These are phyloP conservation scores for Plotosus lineatus DNA, from an alignment of 2,113 vertebrate species.

Conservation along the genomic window DNA sequence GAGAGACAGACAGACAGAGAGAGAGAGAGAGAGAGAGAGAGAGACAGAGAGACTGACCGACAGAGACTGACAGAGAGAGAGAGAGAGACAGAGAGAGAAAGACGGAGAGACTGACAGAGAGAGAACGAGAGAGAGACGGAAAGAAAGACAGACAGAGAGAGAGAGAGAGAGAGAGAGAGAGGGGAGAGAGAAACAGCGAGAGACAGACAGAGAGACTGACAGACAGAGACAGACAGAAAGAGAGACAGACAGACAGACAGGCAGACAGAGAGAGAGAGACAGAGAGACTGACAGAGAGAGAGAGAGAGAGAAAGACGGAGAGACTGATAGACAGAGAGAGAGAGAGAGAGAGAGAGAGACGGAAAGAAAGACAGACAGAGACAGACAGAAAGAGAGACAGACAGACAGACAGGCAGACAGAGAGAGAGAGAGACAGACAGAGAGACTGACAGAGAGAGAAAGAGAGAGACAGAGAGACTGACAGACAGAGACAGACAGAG, in stretches of 20 bases:
- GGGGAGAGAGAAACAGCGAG: neutral
- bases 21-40: neutral
- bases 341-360: neutral
- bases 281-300: neutral
- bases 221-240: neutral
- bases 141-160: conserved; percentile 2
- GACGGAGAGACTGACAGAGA: too few species aligned
- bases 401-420: too few species aligned
- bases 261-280: neutral
- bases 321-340: neutral
- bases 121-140: neutral
- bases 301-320: too few species aligned
- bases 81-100: neutral
- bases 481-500: neutral
- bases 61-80: too few species aligned
- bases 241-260: too few species aligned
- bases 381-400: neutral
- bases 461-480: too few species aligned
- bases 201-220: too few species aligned
- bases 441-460: neutral
- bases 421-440: neutral
- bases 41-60: neutral
- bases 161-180: neutral
- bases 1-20: neutral
- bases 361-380: neutral